These are phyloP conservation scores for Zosterops lateralis DNA, from an alignment of 2,113 vertebrate genomes.

Conservation along the genomic window DNA sequence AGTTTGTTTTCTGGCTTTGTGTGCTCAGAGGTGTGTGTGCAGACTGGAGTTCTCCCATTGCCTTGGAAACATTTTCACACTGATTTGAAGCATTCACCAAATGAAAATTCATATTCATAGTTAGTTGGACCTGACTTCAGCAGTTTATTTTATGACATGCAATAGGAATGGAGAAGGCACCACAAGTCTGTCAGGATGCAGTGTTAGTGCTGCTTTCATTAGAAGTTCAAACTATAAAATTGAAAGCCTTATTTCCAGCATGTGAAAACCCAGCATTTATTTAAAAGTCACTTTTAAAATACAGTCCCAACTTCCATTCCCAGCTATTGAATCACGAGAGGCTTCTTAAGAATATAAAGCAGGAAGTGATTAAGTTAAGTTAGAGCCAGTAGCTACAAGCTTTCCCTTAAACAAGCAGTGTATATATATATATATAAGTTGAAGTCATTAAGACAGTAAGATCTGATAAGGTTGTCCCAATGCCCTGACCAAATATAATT, in stretches of 20 bases:
- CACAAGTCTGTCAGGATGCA: background rate
- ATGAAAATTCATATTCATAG: background rate
- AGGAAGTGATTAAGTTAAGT: background rate
- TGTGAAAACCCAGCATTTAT: background rate
- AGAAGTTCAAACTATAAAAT: background rate
- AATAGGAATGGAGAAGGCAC: background rate
- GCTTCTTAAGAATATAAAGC: background rate
- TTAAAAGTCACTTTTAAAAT: background rate
- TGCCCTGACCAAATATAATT: too few relatives aligned
- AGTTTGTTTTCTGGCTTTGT: background rate
- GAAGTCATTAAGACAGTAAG: too few relatives aligned
- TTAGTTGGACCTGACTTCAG: background rate
- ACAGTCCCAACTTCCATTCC: background rate
- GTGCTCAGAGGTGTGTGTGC: background rate
- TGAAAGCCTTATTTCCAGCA: background rate
- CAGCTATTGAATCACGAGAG: background rate
- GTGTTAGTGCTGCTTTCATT: background rate
- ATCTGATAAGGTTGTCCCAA: too few relatives aligned
- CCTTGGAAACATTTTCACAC: background rate
- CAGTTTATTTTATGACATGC: background rate
- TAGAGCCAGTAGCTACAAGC: background rate
- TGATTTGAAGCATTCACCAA: background rate
- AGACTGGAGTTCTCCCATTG: background rate
- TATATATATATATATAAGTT: background rate
- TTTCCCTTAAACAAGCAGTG: background rate